phyloP scores from a whole-genome alignment of 2,888 invertebrate genomes.

The Pharmacophagus antenor region DNA sequence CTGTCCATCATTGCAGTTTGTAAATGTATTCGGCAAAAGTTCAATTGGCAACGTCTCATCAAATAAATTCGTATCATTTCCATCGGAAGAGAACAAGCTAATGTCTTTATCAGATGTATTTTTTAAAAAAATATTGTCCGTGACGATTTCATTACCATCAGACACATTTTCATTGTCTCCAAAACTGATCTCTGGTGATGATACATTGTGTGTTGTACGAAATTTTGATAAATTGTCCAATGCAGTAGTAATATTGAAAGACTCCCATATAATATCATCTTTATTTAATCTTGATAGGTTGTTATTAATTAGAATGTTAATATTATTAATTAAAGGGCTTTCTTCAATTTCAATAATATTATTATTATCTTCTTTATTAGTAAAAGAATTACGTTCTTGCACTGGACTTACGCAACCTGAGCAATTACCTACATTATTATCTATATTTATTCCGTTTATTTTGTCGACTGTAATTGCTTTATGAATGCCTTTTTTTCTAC shows the following conservation, averaged over 20 bases:
- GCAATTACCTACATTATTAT: not conserved
- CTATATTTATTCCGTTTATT: not conserved
- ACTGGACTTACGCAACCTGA: not conserved
- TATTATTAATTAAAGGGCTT: constrained; percentile 19
- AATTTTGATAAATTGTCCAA: constrained; percentile 56
- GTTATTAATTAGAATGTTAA: not conserved
- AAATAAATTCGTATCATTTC: constrained; percentile 78
- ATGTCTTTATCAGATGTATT: constrained; percentile 52
- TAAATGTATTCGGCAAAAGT: constrained; percentile 68
- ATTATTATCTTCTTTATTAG: not conserved
- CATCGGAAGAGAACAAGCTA: constrained; percentile 71
- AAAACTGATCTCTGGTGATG: constrained; percentile 66
- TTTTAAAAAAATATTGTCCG: constrained; percentile 39
- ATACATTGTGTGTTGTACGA: constrained; percentile 46
- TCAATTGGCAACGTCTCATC: constrained; percentile 81
- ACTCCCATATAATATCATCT: constrained; percentile 55
- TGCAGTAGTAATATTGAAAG: constrained; percentile 59
- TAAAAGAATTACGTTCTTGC: not conserved
- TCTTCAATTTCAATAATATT: constrained; percentile 18
- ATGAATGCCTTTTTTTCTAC: not conserved
- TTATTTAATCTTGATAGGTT: constrained; percentile 28
- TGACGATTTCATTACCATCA: constrained; percentile 30
- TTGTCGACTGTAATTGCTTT: not conserved
- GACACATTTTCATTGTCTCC: constrained; percentile 49
- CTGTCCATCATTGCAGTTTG: constrained; percentile 53